Conservation (phyloP, 2,113 vertebrate genomes). For the Chloebia gouldiae region DNA sequence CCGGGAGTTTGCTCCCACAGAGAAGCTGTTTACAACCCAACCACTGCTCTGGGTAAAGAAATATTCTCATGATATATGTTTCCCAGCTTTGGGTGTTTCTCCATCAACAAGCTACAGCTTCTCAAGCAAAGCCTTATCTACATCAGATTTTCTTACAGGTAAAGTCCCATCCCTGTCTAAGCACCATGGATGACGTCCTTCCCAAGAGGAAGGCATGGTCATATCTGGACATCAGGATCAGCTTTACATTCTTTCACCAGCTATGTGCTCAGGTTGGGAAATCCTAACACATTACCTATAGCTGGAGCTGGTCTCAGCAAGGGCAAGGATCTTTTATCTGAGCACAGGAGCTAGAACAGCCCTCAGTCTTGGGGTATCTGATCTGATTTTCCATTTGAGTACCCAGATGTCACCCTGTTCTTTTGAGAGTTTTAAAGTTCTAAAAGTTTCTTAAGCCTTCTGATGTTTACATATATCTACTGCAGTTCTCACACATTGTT, state of each 20-base stretch:
- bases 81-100: background rate
- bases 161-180: background rate
- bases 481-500: too few species aligned
- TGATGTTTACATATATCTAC: too few species aligned
- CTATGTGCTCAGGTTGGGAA: background rate
- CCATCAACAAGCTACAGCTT: background rate
- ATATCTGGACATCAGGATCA: background rate
- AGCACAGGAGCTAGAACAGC: background rate
- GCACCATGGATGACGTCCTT: background rate
- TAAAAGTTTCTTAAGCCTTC: too few species aligned
- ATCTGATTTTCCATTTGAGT: background rate
- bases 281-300: background rate
- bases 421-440: too few species aligned
- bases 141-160: background rate
- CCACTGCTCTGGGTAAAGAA: background rate
- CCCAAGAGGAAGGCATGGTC: background rate
- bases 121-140: background rate
- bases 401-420: background rate
- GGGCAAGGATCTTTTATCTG: background rate
- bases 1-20: background rate
- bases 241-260: background rate
- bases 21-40: background rate
- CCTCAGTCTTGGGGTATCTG: background rate
- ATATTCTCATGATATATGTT: background rate
- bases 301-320: background rate